Evolutionary conservation across 2,797 vertebrate genomes (phyloP), one percentile per base, ranked within the genome.

Genomic region (Caiman crocodilus): DNA sequence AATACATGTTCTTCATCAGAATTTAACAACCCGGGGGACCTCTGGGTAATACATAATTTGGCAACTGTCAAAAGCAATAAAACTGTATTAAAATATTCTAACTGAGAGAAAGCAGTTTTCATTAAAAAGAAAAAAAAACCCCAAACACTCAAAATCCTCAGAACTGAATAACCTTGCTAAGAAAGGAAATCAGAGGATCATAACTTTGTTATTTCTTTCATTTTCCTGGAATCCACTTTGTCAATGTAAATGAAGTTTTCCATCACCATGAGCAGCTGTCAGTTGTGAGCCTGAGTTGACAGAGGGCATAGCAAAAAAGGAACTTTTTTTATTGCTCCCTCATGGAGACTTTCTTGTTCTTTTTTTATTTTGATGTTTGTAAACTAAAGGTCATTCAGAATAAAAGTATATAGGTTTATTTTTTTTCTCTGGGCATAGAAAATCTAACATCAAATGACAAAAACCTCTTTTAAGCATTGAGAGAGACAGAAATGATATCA

Each of bases 171-270:
- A 87, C 26, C 42, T 93, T n/a, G 74, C 65, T 81, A 26, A 67
- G 86, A 90, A 5, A 83, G 5, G 28, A 96, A 80, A 59, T 56
- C 80, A 87, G 25, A 82, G 10, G 69, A 28, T 30, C 58, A 26
- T 79, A 7, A 6, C 59, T 65, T 76, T 88, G 75, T 55, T 84
- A 85, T 17, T 16, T 74, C 35, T 88, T 7, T 4, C 26, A 65
- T 63, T 88, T 90, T 74, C 90, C 76, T 88, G 60, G 32, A 75
- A 30, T 50, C 3, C 91, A 94, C 74, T 87, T 13, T 60, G 21
- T 61, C 58, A 84, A 7, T 3, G 6, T n/a, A 15, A 87, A 76
- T 18, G 18, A 82, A 35, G 67, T 81, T 89, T 81, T 35, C 23
- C 83, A 25, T 14, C 56, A 85, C n/a, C 35, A 84, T n/a, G 69